Conservation (phyloP, 2,888 invertebrate genomes). For the Unio delphinus region DNA sequence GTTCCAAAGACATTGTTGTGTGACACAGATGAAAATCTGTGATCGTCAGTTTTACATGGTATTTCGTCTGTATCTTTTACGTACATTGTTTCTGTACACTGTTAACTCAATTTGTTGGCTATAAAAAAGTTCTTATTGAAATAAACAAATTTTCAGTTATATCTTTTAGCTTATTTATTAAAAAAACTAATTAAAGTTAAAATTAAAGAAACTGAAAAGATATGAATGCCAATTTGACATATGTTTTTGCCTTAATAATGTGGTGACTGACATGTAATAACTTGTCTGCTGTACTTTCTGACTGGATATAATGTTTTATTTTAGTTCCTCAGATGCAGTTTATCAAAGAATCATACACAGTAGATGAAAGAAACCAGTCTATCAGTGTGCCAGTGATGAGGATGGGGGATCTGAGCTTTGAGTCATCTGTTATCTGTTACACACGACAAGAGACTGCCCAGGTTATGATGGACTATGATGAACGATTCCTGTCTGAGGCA, state of each 20-base stretch:
- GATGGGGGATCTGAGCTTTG: conserved; percentile 64
- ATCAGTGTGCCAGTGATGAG: conserved; percentile 63
- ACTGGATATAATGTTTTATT: conserved; percentile 7
- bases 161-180: too few relatives aligned
- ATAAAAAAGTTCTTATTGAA: too few relatives aligned
- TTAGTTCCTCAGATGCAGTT: conserved; percentile 69
- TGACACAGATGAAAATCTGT: too few relatives aligned
- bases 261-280: background rate
- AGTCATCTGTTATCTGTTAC: conserved; percentile 69
- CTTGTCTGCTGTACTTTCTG: background rate
- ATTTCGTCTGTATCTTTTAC: too few relatives aligned
- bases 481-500: conserved; percentile 59
- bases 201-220: too few relatives aligned
- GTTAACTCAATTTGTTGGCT: too few relatives aligned
- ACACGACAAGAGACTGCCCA: conserved; percentile 68
- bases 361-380: conserved; percentile 60
- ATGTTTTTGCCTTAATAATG: background rate
- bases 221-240: background rate
- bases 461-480: conserved; percentile 67
- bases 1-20: too few relatives aligned
- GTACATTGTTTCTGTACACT: too few relatives aligned
- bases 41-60: too few relatives aligned
- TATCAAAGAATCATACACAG: conserved; percentile 46
- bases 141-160: too few relatives aligned
- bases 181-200: too few relatives aligned